Evolutionary conservation across 64 coral and sea anemone species (phyloP), one percentile per base, ranked within the genome.

Genomic region (Montipora foliosa): DNA sequence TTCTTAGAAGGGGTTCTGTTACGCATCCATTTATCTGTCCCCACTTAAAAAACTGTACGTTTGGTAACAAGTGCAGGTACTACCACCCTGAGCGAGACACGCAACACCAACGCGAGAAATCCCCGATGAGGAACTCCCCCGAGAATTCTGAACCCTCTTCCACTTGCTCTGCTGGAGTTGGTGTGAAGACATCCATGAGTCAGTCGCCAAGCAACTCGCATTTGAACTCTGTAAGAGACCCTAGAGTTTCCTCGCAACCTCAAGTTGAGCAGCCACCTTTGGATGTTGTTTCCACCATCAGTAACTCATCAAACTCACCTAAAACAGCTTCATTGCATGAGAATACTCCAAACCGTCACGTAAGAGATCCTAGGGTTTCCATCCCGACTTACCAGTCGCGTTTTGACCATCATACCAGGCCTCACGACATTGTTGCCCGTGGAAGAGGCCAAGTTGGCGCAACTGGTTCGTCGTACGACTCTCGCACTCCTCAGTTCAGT

Each of bases 41-140:
- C 1, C 95, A 93, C 49, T 75, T 77, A 20, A 87, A 93, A 10
- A 87, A 91, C 49, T 99, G 98, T 37, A 99, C 98, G 3, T 99
- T 94, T 92, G 98, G 98, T 52, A 81, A 88, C 12, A 87, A 90
- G n/a, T 99, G 98, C 49, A 93, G 89, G 55, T 99, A 77, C 79
- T 94, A 99, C 64, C 98, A 99, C 16, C 98, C 98, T 2, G 98
- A 99, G n/a, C 89, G 95, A 66, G 98, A 96, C 53, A 67, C 73
- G 25, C 47, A 78, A 19, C 61, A 74, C 24, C 72, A 51, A 75
- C 87, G 58, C 14, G 77, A 47, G 77, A 77, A 64, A 75, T 16
- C 24, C 37, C 60, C 47, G 8, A 59, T 20, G 16, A 57, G 44
- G 29, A 76, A 4, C 59, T 83, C 58, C 17, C 29, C 48, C 19